phyloP scores from a whole-genome alignment of 2,888 invertebrate genomes.

The Eulithis testata region DNA sequence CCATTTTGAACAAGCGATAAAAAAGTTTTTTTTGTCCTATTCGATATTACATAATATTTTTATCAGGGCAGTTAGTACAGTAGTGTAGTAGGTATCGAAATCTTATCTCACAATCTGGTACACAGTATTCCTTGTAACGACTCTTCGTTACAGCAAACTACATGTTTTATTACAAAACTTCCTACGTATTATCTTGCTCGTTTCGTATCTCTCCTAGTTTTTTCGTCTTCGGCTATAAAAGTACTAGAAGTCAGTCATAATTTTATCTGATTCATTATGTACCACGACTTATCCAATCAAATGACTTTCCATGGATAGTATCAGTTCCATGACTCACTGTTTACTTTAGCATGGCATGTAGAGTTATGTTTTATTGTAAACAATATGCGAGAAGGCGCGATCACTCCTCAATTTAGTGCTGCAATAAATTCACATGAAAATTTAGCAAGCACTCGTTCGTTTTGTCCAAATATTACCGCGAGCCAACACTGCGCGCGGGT shows the following conservation, averaged over 20 bases:
- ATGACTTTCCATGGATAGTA: constrained; percentile 15
- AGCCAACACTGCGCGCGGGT: constrained; percentile 62
- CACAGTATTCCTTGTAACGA: constrained; percentile 71
- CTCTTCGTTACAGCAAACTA: constrained; percentile 64
- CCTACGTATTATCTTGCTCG: constrained; percentile 21
- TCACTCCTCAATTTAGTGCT: constrained; percentile 61
- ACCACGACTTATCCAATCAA: constrained; percentile 5
- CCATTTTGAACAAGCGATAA: constrained; percentile 33
- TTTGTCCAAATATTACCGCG: constrained; percentile 73
- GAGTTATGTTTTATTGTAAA: constrained; percentile 47
- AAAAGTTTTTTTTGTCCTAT: constrained; percentile 50
- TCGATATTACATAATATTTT: constrained; percentile 49
- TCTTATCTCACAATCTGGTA: constrained; percentile 72
- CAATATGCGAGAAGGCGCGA: constrained; percentile 47
- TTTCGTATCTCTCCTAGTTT: constrained; percentile 14
- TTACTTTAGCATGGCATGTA: constrained; percentile 32
- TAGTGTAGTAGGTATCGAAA: constrained; percentile 42
- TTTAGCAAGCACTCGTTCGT: constrained; percentile 64
- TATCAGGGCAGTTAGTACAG: constrained; percentile 37
- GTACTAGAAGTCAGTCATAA: constrained; percentile 10
- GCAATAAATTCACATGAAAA: constrained; percentile 68
- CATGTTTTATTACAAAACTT: constrained; percentile 55
- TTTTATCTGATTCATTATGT: constrained; percentile 3
- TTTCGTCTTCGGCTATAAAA: constrained; percentile 11
- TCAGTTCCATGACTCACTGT: constrained; percentile 31